Base-by-base conservation (phyloP, 2,888 invertebrate genomes). In the Acleris holmiana region DNA sequence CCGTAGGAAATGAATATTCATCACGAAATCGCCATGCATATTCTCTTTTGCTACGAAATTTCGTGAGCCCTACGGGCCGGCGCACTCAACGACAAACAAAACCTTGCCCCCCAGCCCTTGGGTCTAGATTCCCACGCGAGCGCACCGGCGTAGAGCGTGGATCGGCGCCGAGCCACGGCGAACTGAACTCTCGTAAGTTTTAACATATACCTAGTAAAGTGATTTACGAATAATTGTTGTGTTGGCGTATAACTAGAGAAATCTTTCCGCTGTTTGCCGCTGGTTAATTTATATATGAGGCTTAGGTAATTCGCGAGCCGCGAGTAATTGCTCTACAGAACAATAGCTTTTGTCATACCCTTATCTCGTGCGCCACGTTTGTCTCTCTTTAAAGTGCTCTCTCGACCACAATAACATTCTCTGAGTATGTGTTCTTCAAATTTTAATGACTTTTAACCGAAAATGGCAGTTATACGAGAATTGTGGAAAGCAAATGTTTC, bases 151-250 rank as follows among this genome's bases (percentile, higher is more conserved):
- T 85, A 90, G 76, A 84, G 91, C 74, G 77, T 80, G 77, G 76
- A 80, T 84, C 86, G 80, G 83, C 83, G 82, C 83, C 79, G 77
- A 82, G 72, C 72, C 80, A 74, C 74, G 76, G 82, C 46, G 59
- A 65, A 55, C 59, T 59, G 77, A 78, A 79, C 80, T 88, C 88
- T 90, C 90, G 92, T 92, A 92, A 92, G 91, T 92, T 92, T 91
- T 91, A 91, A 91, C 92, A 91, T 92, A 92, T 92, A 65, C 55
- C 65, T 50, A 92, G 90, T 91, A 92, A 92, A 92, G 92, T 92
- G 92, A 92, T 92, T 92, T 92, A 92, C 92, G 92, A 91, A 92
- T 92, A 91, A 92, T 92, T 92, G 92, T 92, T 92, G 87, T 91
- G 90, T 88, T 91, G 89, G 89, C 85, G 89, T 92, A 91, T 91